Evolutionary conservation across 2,113 vertebrate species (phyloP), one percentile per base, ranked within the genome.

Genomic region (Jaculus jaculus): DNA sequence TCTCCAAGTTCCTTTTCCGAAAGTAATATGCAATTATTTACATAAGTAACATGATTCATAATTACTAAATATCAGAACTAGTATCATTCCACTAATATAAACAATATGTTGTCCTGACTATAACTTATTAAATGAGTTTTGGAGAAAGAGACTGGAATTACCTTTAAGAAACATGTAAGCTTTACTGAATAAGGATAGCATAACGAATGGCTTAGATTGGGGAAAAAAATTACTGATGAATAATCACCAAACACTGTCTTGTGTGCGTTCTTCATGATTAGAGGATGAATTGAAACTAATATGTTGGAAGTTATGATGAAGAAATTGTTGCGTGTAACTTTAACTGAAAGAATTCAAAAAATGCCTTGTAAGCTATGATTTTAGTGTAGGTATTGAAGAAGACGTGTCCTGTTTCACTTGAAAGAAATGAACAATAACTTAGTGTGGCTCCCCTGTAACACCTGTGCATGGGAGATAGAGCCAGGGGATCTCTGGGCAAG

Each of bases 91-190:
- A 60, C 24, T 93, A 69, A 71, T 69, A 60, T 83, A 87, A 86
- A n/a, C 21, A 65, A 2, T 72, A 5, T 89, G 5, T 82, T 72
- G 69, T 89, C 66, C 85, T 83, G 21, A 16, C 85, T 88, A 39
- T 61, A 81, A 84, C 75, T 92, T 74, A 84, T 23, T 47, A 87
- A 42, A 21, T 66, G 86, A 3, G 21, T 61, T 86, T 87, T 87
- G 37, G 61, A n/a, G 63, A 13, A 72, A 20, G 32, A 10, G 63
- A 47, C 10, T 71, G 37, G 42, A 78, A 74, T 92, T 94, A 42
- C 37, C n/a, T 69, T 37, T 77, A 87, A 88, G 26, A 47, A 88
- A 72, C 21, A 32, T 60, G 7, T 13, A 26, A 60, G 6, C 39
- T 69, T 74, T 87, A n/a, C 21, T 84, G 24, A 92, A 72, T 84